phyloP scores from a whole-genome alignment of 2,888 invertebrate species.

The Cremastobaeus sp. region DNA sequence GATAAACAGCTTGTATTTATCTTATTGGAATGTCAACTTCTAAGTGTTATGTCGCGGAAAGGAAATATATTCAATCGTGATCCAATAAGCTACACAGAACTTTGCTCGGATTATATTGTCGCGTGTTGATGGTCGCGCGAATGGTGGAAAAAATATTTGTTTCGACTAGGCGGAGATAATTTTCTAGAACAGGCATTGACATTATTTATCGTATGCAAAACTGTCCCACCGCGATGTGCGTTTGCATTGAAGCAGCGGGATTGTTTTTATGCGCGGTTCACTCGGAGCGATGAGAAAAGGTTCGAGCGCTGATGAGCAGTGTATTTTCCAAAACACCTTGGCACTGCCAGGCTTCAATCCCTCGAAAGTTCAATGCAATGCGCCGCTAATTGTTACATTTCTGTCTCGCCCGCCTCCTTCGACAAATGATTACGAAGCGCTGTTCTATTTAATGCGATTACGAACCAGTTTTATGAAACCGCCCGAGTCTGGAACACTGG shows the following conservation, averaged over 20 bases:
- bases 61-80: slow-evolving; percentile 13
- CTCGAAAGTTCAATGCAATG: slow-evolving; percentile 10
- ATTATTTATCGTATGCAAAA: slow-evolving; percentile 4
- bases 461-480: slow-evolving; percentile 8
- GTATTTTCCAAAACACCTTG: slow-evolving; percentile 4
- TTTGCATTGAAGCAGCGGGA: too few species aligned
- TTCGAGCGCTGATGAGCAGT: too few species aligned
- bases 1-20: too few species aligned
- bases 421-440: slow-evolving; percentile 9
- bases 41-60: too few species aligned
- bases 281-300: too few species aligned
- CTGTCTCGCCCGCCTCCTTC: slow-evolving; percentile 6
- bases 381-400: slow-evolving; percentile 11
- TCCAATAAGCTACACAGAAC: slow-evolving; percentile 16
- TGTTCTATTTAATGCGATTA: slow-evolving; percentile 2
- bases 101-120: slow-evolving; percentile 13
- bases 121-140: slow-evolving; percentile 4
- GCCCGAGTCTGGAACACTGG: neutral
- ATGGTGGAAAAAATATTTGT: slow-evolving; percentile 6
- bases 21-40: too few species aligned
- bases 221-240: neutral
- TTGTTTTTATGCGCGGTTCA: too few species aligned
- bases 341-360: slow-evolving; percentile 5
- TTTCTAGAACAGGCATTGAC: slow-evolving; percentile 11
- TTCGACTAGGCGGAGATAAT: slow-evolving; percentile 1